Conservation (phyloP, 2,888 invertebrate genomes). For the Tenthredo distinguenda region DNA sequence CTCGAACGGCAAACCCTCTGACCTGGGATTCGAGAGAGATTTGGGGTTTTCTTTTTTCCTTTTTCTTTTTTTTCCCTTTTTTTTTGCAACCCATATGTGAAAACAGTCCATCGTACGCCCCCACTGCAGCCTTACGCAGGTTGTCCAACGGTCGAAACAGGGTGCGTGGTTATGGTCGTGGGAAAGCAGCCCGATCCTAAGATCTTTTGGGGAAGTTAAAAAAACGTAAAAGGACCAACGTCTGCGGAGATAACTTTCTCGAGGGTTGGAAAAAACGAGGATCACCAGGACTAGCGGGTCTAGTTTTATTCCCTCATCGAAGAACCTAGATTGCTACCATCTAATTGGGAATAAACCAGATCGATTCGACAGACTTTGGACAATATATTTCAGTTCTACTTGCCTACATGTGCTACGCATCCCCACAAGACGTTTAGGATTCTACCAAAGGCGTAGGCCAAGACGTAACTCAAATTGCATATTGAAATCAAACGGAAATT, state of each 20-base stretch:
- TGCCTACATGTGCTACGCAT: slow-evolving; percentile 66
- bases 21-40: slow-evolving; percentile 13
- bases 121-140: slow-evolving; percentile 34
- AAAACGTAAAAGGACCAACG: neutral
- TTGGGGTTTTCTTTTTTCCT: slow-evolving; percentile 38
- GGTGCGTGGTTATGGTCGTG: slow-evolving; percentile 68
- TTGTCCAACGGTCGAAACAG: slow-evolving; percentile 64
- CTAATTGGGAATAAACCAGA: slow-evolving; percentile 22
- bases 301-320: slow-evolving; percentile 10
- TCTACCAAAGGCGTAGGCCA: slow-evolving; percentile 63
- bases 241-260: slow-evolving; percentile 10
- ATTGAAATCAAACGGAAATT: neutral
- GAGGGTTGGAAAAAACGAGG: neutral
- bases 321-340: neutral
- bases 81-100: slow-evolving; percentile 52
- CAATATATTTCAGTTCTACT: slow-evolving; percentile 62
- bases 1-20: slow-evolving; percentile 46
- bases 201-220: slow-evolving; percentile 25
- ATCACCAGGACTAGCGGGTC: neutral
- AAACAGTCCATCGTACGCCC: slow-evolving; percentile 37
- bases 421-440: slow-evolving; percentile 62
- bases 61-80: slow-evolving; percentile 11
- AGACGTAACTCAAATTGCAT: neutral
- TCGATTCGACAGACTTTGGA: slow-evolving; percentile 53
- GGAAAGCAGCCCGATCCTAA: slow-evolving; percentile 64